Base-by-base conservation (phyloP, 64 coral and sea anemone genomes). In the Actinia tenebrosa region DNA sequence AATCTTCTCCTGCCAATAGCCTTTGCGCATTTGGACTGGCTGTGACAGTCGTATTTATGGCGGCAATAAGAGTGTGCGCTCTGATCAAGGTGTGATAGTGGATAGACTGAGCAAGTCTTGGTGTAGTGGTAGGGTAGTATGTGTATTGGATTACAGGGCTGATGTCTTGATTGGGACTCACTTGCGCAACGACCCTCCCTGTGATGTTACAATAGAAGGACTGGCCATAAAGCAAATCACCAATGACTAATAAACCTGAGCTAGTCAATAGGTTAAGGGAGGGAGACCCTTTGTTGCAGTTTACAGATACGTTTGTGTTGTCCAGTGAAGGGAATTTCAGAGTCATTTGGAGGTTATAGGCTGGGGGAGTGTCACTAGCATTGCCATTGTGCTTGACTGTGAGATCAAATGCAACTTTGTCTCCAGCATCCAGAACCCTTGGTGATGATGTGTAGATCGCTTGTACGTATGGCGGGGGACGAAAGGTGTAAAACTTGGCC, bases 401-500 rank as follows among this genome's bases (percentile, higher is more conserved):
- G 17, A 93, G 82, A 79, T 91, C 66, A 50, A 89, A 93, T 19
- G 88, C 64, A 10, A 97, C 91, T 56, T 59, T 25, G 86, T 97
- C 94, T 6, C 94, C 94, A 2, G 80, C 91, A 83, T 97, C 94
- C 84, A 93, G 77, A 1, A 69, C 56, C 7, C 72, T 87, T 4
- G 52, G 8, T 4, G 80, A n/a, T 1, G 86, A 56, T 23, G 60
- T 71, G 25, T 92, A 93, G 1, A 17, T 47, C n/a, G 89, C 60
- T 30, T 86, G 59, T 42, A 93, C 80, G 30, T 90, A 96, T 2
- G 91, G 88, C 4, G 60, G 25, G 18, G 91, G 91, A 18, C 94
- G 91, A 42, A 93, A 85, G 13, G 94, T 93, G n/a, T 90, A 45
- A 62, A 96, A 84, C 69, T 52, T 80, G 45, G 53, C 94, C 94